A percentile compares a stretch with the other conserved stretches of the same genome.
Evolutionary conservation across 2,888 invertebrate genomes (phyloP).

Genomic region (Parascotia fuliginaria): DNA sequence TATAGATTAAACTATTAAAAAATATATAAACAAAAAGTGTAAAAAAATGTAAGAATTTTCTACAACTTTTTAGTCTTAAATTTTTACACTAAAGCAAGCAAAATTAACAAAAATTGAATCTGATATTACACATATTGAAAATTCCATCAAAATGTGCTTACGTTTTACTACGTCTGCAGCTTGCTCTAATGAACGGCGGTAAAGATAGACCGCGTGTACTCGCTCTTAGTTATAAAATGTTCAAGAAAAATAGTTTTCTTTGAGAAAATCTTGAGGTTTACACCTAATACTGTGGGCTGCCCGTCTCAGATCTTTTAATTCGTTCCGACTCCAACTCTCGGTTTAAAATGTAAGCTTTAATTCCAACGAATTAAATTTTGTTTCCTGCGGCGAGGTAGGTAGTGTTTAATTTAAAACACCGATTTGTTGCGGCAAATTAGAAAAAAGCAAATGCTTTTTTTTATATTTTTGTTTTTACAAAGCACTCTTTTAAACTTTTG

Average conservation of each 20-base stretch:
- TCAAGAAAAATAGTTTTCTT: slow-evolving; percentile 11
- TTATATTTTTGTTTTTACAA: not conserved
- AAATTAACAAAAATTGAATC: too few species aligned
- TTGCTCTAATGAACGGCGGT: not conserved
- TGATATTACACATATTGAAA: too few species aligned
- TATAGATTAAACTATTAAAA: too few species aligned
- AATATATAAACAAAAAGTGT: too few species aligned
- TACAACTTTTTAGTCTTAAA: too few species aligned
- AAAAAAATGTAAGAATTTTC: too few species aligned
- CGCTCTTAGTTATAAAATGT: not conserved
- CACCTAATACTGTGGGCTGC: slow-evolving; percentile 19
- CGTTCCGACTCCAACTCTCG: slow-evolving; percentile 29
- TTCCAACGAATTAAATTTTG: slow-evolving; percentile 40
- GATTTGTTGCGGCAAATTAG: slow-evolving; percentile 7
- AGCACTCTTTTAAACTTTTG: too few species aligned
- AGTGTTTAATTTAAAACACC: slow-evolving; percentile 37
- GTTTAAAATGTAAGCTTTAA: slow-evolving; percentile 39
- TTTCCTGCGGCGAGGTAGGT: slow-evolving; percentile 23
- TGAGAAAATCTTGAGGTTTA: slow-evolving; percentile 5
- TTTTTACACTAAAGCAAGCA: too few species aligned
- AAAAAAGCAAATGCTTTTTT: not conserved
- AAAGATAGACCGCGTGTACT: not conserved
- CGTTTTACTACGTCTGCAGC: not conserved
- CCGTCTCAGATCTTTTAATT: slow-evolving; percentile 38
- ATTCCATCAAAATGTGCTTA: not conserved